Conservation (phyloP, 2,888 invertebrate species). For the Helicoverpa assulta region DNA sequence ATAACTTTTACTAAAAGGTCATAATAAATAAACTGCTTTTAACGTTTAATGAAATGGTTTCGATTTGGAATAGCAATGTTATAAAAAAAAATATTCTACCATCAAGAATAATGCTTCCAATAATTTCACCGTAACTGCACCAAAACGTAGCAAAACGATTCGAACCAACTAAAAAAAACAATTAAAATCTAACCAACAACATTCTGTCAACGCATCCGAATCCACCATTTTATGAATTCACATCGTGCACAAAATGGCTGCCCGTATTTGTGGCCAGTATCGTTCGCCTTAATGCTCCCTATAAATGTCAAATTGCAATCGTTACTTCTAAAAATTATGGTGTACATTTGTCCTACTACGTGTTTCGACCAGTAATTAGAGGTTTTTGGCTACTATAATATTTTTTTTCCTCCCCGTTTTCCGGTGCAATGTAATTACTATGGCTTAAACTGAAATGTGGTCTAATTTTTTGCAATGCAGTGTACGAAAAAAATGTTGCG, state of each 20-base stretch:
- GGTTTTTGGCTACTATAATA: slow-evolving; percentile 55
- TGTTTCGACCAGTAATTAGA: slow-evolving; percentile 84
- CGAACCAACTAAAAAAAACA: background rate
- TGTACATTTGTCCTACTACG: slow-evolving; percentile 77
- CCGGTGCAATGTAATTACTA: slow-evolving; percentile 57
- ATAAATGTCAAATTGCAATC: slow-evolving; percentile 87
- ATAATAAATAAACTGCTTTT: too few relatives aligned
- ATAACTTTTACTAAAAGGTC: too few relatives aligned
- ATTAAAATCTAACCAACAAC: slow-evolving; percentile 21
- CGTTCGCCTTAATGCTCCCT: slow-evolving; percentile 82
- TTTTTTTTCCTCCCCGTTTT: slow-evolving; percentile 47
- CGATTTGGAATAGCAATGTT: too few relatives aligned
- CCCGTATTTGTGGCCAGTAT: slow-evolving; percentile 77
- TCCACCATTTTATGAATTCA: slow-evolving; percentile 82
- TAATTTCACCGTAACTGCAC: background rate
- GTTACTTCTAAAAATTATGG: slow-evolving; percentile 87
- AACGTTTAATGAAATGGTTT: too few relatives aligned
- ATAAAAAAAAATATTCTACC: too few relatives aligned
- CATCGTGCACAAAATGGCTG: slow-evolving; percentile 81
- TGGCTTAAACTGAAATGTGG: slow-evolving; percentile 37
- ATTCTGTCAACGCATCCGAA: slow-evolving; percentile 62
- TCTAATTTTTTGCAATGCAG: slow-evolving; percentile 31
- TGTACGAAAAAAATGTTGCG: slow-evolving; percentile 21
- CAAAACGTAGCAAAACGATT: background rate
- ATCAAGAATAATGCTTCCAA: too few relatives aligned